Evolutionary conservation across 2,888 invertebrate species (phyloP), one percentile per base, ranked within the genome.

Genomic region (Chesias legatella): DNA sequence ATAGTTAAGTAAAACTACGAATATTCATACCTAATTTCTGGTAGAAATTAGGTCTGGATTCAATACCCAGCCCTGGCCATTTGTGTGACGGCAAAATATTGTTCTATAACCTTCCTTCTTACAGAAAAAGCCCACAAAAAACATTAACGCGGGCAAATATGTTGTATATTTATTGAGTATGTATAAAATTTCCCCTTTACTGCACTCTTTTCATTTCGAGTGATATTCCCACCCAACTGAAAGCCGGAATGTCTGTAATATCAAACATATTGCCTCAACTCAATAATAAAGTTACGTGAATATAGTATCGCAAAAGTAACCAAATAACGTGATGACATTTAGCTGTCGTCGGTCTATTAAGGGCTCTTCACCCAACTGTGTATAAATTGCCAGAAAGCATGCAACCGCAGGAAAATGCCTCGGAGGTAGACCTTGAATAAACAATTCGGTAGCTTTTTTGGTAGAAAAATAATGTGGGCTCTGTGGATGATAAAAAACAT

Each of bases 341-440:
- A 76, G 71, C 81, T 85, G 88, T 88, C 88, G 75, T 60, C 86
- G 67, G 81, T 67, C 85, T 86, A 84, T 86, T 84, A 88, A 80
- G 79, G 82, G 79, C 78, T 76, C 80, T n/a, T 79, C 80, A 72
- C 76, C 71, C 70, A 64, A 56, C 61, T 61, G 59, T 65, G 82
- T 81, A 86, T 81, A 80, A 88, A 88, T 78, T 79, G 74, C 60
- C 64, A 36, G 43, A 58, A 71, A 60, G 63, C 88, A 88, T 86
- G 88, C 88, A 67, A 88, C 67, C 68, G 57, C 58, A 67, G 68
- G 75, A 81, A 82, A 65, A 78, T 67, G 67, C 63, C 63, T 57
- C 42, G 52, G 33, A 64, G 63, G 67, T 64, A 60, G 64, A 60
- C 73, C 72, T 78, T 77, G 74, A 76, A 74, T 77, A 76, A 78